These are phyloP conservation scores for Opisthograptis luteolata DNA, from an alignment of 2,888 invertebrate species.

Conservation along the genomic window DNA sequence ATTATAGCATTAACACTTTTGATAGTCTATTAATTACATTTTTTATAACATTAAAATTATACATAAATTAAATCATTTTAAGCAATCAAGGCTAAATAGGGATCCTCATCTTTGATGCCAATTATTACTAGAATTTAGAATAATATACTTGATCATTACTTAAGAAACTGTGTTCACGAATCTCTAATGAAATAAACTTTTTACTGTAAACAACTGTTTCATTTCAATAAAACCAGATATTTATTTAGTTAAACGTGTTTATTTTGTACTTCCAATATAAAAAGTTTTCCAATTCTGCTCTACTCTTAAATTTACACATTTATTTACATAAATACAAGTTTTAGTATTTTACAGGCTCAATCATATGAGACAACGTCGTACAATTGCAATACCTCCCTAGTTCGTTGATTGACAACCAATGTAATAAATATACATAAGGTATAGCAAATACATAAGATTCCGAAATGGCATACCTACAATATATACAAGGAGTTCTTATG, in stretches of 20 bases:
- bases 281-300: constrained; percentile 19
- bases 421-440: no score
- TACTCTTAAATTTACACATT: constrained; percentile 14
- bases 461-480: no score
- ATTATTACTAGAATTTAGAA: constrained; percentile 44
- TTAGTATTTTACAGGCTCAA: constrained; percentile 8
- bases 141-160: constrained; percentile 44
- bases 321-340: constrained; percentile 19
- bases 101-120: constrained; percentile 52
- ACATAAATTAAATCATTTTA: not conserved
- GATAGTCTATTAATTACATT: no score
- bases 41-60: no score
- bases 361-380: no score
- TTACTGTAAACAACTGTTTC: constrained; percentile 16
- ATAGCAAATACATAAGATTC: no score
- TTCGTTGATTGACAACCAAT: no score
- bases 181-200: constrained; percentile 45
- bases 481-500: no score
- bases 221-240: constrained; percentile 2
- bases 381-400: no score
- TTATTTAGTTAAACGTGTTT: constrained; percentile 26
- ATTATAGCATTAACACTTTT: no score
- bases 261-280: constrained; percentile 38
- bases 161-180: constrained; percentile 51
- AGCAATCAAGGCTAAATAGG: constrained; percentile 1